Base-by-base conservation (phyloP, 2,113 vertebrate species). In the Petaurus breviceps region DNA sequence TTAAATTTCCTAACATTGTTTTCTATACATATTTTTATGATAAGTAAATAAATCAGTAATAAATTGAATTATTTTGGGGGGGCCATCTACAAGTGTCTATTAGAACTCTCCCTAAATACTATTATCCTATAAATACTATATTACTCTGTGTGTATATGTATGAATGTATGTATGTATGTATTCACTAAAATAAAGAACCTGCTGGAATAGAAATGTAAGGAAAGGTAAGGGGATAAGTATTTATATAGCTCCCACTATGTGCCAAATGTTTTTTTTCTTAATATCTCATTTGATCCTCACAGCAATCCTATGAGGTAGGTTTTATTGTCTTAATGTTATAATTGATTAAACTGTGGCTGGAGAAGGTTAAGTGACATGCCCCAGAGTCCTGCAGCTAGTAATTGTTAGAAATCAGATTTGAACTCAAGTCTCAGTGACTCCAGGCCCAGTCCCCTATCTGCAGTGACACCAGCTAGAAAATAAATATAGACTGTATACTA, bases 11-110 rank as follows among this genome's bases (percentile, higher is more conserved):
- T 96, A 93, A 93, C 96, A 96, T 91, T 94, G 93, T 53, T 22
- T 94, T 94, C 94, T 94, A 95, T 93, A 91, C n/a, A 90, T n/a
- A 43, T 43, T n/a, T 84, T 95, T 96, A 93, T 12, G 95, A 97
- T 96, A 97, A 98, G 93, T 96, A 98, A 97, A 98, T 97, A 97
- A 98, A 96, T 22, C 0, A 93, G 93, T 97, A 77, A 91, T 92
- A 84, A 97, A 52, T 24, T 37, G 91, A 97, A 93, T 95, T 47
- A 89, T 57, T 28, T 96, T 97, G 95, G n/a, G n/a, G n/a, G n/a
- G n/a, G 84, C 10, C 93, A 52, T 92, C 92, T 95, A 97, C 84
- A 95, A 98, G 77, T 49, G 4, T 95, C 84, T 97, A 95, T 90
- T 47, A 95, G 91, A 93, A 53, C 1, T 96, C 24, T 98, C 91